These are phyloP conservation scores for Ceratotherium simum DNA, from an alignment of 2,113 vertebrate genomes.

Conservation along the genomic window DNA sequence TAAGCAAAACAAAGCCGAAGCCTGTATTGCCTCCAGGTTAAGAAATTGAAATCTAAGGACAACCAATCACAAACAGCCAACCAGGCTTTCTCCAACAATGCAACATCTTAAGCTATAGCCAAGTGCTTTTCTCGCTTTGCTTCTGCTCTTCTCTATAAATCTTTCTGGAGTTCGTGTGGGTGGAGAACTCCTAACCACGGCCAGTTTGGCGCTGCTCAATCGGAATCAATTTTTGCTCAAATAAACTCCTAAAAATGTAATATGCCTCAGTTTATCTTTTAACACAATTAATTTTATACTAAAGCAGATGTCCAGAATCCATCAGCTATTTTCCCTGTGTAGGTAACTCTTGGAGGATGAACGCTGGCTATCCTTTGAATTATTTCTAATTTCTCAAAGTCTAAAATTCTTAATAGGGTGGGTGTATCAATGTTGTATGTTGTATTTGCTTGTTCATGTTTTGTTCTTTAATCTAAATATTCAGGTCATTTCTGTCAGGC, in stretches of 20 bases:
- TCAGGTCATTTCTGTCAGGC: background rate
- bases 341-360: background rate
- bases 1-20: background rate
- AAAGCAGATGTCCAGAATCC: background rate
- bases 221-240: background rate
- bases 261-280: background rate
- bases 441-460: background rate
- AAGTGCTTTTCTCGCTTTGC: background rate
- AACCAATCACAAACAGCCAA: background rate
- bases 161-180: background rate
- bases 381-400: background rate
- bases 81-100: background rate
- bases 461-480: background rate
- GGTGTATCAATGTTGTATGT: background rate
- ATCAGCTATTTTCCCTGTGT: background rate
- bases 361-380: background rate
- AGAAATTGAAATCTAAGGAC: background rate
- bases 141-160: too few species aligned
- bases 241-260: background rate
- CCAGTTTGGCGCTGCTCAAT: background rate
- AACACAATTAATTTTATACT: background rate
- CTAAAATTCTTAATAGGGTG: accelerated
- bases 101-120: background rate
- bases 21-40: background rate
- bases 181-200: background rate